phyloP scores from a whole-genome alignment of 2,113 vertebrate genomes.

The Corvus hawaiiensis region DNA sequence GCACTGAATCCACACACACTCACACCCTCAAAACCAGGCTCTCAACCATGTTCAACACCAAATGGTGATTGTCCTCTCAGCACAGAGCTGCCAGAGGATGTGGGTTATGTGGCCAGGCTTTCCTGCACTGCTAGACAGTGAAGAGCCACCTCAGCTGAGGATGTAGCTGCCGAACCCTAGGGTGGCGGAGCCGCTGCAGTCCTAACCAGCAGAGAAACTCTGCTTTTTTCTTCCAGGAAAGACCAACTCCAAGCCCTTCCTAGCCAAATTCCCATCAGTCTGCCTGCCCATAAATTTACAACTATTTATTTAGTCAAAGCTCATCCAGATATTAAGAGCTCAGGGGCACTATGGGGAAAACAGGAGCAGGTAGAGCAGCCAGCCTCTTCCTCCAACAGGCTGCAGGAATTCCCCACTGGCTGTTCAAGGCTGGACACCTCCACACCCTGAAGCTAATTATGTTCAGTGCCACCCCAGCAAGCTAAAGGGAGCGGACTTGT shows the following conservation, averaged over 20 bases:
- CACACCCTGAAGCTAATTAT: neutral
- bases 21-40: neutral
- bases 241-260: neutral
- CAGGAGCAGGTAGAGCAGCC: neutral
- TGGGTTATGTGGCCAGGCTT: neutral
- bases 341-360: neutral
- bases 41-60: neutral
- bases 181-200: neutral
- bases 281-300: neutral
- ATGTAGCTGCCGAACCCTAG: neutral
- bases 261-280: neutral
- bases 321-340: neutral
- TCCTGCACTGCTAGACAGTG: neutral
- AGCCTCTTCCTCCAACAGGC: neutral
- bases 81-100: neutral
- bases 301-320: neutral
- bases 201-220: neutral
- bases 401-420: neutral
- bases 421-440: neutral
- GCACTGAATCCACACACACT: neutral
- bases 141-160: fast-evolving
- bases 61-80: neutral
- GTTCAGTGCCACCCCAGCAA: neutral
- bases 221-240: neutral
- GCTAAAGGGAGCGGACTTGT: neutral